Conservation (phyloP, 2,113 vertebrate genomes). For the Ia io region DNA sequence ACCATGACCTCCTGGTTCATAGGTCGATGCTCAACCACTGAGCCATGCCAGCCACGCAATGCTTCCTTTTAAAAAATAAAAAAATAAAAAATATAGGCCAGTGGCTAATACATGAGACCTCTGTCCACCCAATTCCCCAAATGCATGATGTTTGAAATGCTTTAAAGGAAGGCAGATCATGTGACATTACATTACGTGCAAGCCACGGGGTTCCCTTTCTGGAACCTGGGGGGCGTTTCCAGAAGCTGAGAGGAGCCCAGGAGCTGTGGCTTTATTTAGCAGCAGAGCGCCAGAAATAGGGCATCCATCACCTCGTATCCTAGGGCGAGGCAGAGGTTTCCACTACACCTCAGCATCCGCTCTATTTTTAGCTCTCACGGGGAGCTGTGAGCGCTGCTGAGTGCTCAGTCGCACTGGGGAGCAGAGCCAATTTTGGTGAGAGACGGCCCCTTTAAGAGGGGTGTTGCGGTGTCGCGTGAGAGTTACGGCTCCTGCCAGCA, state of each 20-base stretch:
- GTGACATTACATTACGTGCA: neutral
- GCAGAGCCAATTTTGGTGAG: slow-evolving; percentile 5
- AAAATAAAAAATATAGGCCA: neutral
- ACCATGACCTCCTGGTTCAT: too few species aligned
- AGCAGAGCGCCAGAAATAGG: slow-evolving; percentile 80
- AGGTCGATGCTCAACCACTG: too few species aligned
- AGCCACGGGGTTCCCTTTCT: neutral
- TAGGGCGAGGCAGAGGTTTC: slow-evolving; percentile 70
- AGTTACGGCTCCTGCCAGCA: neutral
- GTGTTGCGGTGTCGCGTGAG: neutral
- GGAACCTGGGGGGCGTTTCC: neutral
- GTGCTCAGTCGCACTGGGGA: slow-evolving; percentile 69
- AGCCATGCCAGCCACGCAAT: too few species aligned
- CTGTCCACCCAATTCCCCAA: neutral
- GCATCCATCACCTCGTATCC: slow-evolving; percentile 66
- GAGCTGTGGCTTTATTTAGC: slow-evolving; percentile 79
- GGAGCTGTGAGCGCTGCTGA: slow-evolving; percentile 68
- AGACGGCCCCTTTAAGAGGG: neutral
- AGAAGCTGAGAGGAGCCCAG: slow-evolving; percentile 10
- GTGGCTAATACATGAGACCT: too few species aligned
- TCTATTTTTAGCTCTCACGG: slow-evolving; percentile 80
- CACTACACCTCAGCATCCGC: slow-evolving; percentile 11
- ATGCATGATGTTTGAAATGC: neutral
- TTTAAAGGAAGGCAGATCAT: neutral
- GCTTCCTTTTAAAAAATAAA: neutral